phyloP scores from a whole-genome alignment of 2,113 vertebrate genomes.

The Dipodomys stephensi region DNA sequence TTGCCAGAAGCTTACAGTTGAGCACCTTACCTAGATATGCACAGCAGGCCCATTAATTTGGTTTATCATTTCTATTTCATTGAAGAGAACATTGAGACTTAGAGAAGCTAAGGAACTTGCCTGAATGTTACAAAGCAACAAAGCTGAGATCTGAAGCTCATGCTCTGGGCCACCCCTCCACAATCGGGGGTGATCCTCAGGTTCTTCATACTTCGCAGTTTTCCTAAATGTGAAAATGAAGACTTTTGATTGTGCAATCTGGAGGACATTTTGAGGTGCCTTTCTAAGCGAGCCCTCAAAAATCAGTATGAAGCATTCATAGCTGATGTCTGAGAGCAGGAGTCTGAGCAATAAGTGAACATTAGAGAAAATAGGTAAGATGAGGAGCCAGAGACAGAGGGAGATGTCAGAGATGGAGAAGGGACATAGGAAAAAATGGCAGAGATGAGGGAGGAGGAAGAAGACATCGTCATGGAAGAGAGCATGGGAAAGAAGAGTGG shows the following conservation, averaged over 20 bases:
- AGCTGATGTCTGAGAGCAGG: background rate
- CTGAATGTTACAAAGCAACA: background rate
- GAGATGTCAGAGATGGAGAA: background rate
- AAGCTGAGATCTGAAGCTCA: background rate
- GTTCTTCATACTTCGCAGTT: background rate
- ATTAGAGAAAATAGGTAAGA: background rate
- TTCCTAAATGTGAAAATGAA: conserved; percentile 32
- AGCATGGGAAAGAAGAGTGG: background rate
- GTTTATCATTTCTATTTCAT: background rate
- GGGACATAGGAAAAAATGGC: background rate
- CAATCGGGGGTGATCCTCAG: background rate
- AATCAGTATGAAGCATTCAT: background rate
- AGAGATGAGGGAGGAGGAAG: background rate
- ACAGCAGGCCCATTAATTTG: background rate
- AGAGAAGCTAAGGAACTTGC: background rate
- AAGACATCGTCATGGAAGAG: background rate
- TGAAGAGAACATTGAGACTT: background rate
- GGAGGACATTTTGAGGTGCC: background rate
- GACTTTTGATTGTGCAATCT: background rate
- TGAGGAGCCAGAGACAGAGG: background rate
- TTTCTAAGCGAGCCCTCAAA: background rate
- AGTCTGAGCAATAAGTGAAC: background rate
- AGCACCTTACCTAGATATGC: background rate
- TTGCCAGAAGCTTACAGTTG: background rate
- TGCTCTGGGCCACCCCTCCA: background rate